Evolutionary conservation across 2,888 invertebrate genomes (phyloP).

Genomic region (Pyrgus malvae): DNA sequence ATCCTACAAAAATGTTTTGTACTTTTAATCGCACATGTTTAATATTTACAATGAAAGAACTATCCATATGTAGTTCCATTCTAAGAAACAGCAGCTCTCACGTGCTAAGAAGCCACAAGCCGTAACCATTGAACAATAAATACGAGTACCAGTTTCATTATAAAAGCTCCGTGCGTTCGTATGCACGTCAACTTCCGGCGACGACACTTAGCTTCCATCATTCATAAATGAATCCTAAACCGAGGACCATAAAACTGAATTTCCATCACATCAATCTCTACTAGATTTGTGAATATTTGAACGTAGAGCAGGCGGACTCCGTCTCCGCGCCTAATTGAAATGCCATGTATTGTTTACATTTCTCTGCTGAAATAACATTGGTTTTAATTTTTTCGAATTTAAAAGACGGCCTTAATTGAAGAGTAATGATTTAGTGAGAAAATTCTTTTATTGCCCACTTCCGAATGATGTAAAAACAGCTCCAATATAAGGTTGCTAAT

Average conservation of each 20-base stretch:
- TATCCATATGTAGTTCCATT: too few relatives aligned
- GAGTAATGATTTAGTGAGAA: too few relatives aligned
- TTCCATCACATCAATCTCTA: conserved; percentile 28
- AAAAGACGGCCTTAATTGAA: not conserved
- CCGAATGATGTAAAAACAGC: too few relatives aligned
- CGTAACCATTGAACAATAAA: conserved; percentile 34
- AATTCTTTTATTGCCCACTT: too few relatives aligned
- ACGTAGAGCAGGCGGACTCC: conserved; percentile 31
- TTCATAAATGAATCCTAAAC: conserved; percentile 39
- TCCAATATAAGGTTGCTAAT: too few relatives aligned
- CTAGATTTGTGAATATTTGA: conserved; percentile 38
- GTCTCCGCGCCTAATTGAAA: conserved; percentile 62
- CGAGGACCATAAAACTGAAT: conserved; percentile 37
- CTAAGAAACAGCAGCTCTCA: conserved; percentile 11
- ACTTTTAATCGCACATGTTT: too few relatives aligned
- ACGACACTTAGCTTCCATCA: conserved; percentile 30
- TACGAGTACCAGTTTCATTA: conserved; percentile 42
- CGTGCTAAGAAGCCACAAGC: conserved; percentile 30
- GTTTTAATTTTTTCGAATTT: not conserved
- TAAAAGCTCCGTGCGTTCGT: conserved; percentile 51
- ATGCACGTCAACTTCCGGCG: conserved; percentile 54
- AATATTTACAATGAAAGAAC: too few relatives aligned
- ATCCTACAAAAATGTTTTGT: too few relatives aligned
- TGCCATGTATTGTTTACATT: conserved; percentile 43
- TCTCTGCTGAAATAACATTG: conserved; percentile 1